Evolutionary conservation across 2,888 invertebrate genomes (phyloP).

Genomic region (Colostygia pectinataria): DNA sequence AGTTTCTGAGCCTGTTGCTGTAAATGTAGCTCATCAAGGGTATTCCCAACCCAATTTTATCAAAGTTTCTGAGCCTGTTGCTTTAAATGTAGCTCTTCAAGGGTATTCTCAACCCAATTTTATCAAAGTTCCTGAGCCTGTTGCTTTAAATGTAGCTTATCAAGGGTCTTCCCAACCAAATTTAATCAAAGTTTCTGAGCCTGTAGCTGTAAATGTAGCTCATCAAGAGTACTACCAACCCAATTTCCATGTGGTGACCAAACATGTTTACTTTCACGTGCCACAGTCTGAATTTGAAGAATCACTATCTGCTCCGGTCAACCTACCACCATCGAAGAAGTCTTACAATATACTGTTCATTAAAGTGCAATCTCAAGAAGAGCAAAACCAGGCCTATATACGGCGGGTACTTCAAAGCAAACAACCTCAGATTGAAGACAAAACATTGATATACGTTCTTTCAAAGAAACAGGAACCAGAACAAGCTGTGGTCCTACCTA

Average conservation of each 20-base stretch:
- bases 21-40: no score
- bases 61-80: no score
- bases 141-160: no score
- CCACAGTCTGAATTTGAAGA: conserved; percentile 87
- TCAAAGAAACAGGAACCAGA: conserved; percentile 88
- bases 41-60: no score
- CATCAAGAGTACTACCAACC: no score
- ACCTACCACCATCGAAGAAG: conserved; percentile 79
- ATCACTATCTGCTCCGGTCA: conserved; percentile 66
- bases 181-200: no score
- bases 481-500: conserved; percentile 48
- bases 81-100: no score
- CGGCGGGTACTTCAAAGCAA: conserved; percentile 83
- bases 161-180: no score
- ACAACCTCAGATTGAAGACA: conserved; percentile 84
- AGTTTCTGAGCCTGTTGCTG: no score
- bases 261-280: conserved; percentile 89
- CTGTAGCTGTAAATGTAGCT: no score
- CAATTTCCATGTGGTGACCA: conserved; percentile 84
- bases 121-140: no score
- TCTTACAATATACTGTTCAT: conserved; percentile 90
- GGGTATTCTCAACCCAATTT: no score
- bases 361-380: conserved; percentile 87
- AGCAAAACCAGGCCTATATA: conserved; percentile 54
- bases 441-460: conserved; percentile 88